A percentile compares a stretch with the other conserved stretches of the same genome.
Conservation (phyloP, 2,113 vertebrate species). For the Lophochroa leadbeateri region DNA sequence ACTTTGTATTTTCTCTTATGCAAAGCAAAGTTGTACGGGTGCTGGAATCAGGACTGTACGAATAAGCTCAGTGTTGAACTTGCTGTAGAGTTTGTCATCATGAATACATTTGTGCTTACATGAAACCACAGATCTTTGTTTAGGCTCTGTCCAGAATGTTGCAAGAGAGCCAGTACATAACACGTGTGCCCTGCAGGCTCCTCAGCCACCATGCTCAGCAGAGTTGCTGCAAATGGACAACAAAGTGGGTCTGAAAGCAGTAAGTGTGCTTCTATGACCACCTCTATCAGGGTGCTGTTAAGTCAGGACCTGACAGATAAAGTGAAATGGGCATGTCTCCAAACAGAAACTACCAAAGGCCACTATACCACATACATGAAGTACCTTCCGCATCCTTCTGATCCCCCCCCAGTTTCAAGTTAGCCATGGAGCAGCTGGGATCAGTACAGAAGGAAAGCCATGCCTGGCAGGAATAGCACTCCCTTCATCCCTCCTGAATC, state of each 20-base stretch:
- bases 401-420: neutral
- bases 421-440: neutral
- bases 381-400: neutral
- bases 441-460: neutral
- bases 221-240: neutral
- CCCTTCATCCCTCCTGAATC: neutral
- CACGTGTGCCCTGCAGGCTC: fast-evolving
- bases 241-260: neutral
- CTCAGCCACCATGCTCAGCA: neutral
- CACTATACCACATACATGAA: neutral
- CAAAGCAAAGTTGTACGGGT: neutral
- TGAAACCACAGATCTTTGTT: neutral
- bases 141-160: neutral
- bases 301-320: neutral
- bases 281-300: neutral
- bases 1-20: neutral
- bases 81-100: neutral
- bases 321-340: neutral
- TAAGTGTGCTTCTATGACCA: neutral
- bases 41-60: neutral
- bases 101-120: neutral
- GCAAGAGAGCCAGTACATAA: neutral
- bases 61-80: neutral
- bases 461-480: neutral
- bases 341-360: neutral